Conservation (phyloP, 1,140 invertebrate genomes). For the Penaeus japonicus region DNA sequence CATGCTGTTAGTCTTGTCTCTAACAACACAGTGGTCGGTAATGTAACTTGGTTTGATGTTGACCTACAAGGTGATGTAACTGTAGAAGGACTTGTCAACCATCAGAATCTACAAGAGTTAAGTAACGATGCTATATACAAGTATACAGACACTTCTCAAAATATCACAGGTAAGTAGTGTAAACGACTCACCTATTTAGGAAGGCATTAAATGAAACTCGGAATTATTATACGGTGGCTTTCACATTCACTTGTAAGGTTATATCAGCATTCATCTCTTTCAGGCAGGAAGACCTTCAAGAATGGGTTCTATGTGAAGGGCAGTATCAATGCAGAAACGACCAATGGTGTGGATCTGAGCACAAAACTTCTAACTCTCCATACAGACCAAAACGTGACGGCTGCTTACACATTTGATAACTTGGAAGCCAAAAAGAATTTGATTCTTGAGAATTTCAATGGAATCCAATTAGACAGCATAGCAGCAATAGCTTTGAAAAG, state of each 20-base stretch:
- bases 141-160: neutral
- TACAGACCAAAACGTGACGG: constrained; percentile 27
- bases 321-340: neutral
- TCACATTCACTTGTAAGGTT: too few species aligned
- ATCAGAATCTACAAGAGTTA: neutral
- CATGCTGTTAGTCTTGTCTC: neutral
- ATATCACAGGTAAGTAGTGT: constrained; percentile 24
- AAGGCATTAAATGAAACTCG: too few species aligned
- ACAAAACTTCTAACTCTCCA: constrained; percentile 4
- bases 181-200: neutral
- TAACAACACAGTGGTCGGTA: neutral
- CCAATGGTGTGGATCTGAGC: constrained; percentile 22
- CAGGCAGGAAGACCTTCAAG: constrained; percentile 19
- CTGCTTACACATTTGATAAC: constrained; percentile 1
- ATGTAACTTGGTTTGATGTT: neutral
- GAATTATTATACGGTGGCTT: too few species aligned
- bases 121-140: neutral
- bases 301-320: neutral
- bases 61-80: neutral
- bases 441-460: neutral
- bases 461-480: neutral
- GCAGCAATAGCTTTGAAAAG: neutral
- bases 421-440: neutral
- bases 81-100: constrained; percentile 16
- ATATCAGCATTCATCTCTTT: neutral